These are phyloP conservation scores for Polydesmus complanatus DNA, from an alignment of 2,888 invertebrate genomes.

Conservation along the genomic window DNA sequence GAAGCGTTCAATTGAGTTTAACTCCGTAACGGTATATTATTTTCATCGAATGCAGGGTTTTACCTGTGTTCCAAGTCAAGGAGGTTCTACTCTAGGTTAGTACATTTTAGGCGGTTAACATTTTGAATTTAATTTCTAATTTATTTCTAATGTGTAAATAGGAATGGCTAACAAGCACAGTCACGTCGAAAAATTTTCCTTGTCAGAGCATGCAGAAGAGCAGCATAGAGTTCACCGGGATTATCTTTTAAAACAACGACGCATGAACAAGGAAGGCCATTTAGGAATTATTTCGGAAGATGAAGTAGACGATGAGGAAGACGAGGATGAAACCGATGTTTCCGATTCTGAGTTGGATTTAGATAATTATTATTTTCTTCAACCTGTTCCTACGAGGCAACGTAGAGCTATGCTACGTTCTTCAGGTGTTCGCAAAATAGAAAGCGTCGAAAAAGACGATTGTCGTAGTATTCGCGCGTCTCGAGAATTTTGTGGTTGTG, in stretches of 20 bases:
- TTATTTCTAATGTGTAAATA: no score
- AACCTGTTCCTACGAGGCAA: slow-evolving; percentile 85
- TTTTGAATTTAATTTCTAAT: no score
- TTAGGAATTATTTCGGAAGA: slow-evolving; percentile 20
- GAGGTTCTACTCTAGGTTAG: slow-evolving; percentile 50
- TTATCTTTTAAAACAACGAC: slow-evolving; percentile 33
- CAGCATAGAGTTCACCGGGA: slow-evolving; percentile 74
- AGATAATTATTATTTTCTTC: slow-evolving; percentile 73
- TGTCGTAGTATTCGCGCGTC: slow-evolving; percentile 83
- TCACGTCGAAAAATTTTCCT: slow-evolving; percentile 59
- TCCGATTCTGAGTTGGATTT: slow-evolving; percentile 67
- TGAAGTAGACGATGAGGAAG: slow-evolving; percentile 24
- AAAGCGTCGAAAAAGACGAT: slow-evolving; percentile 82
- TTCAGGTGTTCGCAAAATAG: slow-evolving; percentile 89
- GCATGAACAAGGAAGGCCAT: slow-evolving; percentile 26
- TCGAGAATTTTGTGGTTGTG: slow-evolving; percentile 84
- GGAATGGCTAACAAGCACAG: slow-evolving; percentile 64
- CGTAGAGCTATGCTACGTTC: slow-evolving; percentile 71
- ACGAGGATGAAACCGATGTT: slow-evolving; percentile 25
- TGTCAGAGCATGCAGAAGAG: slow-evolving; percentile 77
- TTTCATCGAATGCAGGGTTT: slow-evolving; percentile 63
- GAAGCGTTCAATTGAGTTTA: slow-evolving; percentile 73
- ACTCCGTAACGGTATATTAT: slow-evolving; percentile 85
- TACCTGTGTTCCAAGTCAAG: slow-evolving; percentile 40
- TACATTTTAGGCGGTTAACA: no score